Conservation (phyloP, 2,888 invertebrate genomes). For the Aricia artaxerxes region DNA sequence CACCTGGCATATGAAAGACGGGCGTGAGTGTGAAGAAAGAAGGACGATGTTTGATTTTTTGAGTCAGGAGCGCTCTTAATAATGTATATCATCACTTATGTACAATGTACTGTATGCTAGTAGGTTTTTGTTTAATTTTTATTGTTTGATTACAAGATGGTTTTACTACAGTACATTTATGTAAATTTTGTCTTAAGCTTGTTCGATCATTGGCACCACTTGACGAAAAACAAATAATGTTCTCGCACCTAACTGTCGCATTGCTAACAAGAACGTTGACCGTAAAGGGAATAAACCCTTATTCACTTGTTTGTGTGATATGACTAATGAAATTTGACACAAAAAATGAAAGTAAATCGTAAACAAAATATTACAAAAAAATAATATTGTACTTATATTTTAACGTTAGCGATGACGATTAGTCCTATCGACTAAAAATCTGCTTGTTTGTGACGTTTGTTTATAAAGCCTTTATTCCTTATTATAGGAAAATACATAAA, state of each 20-base stretch:
- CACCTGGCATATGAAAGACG: too few species aligned
- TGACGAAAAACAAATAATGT: constrained; percentile 13
- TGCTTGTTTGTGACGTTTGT: too few species aligned
- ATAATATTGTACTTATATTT: not conserved
- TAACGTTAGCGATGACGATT: not conserved
- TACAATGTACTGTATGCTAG: too few species aligned
- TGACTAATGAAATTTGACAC: not conserved
- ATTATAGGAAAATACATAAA: too few species aligned
- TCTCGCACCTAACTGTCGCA: constrained; percentile 6
- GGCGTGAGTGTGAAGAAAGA: too few species aligned
- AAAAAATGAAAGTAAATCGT: not conserved
- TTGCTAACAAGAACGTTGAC: constrained; percentile 19
- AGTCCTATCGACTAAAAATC: not conserved
- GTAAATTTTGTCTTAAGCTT: not conserved
- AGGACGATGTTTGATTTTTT: too few species aligned
- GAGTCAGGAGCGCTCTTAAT: too few species aligned
- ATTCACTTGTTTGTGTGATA: not conserved
- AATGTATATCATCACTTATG: too few species aligned
- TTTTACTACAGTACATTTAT: not conserved
- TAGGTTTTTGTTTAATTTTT: too few species aligned
- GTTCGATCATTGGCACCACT: constrained; percentile 21
- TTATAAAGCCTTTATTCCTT: too few species aligned
- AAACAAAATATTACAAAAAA: not conserved
- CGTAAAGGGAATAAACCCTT: constrained; percentile 15
- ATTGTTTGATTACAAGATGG: not conserved